Evolutionary conservation across 2,113 vertebrate species (phyloP).

Genomic region (Sinocyclocheilus grahami): DNA sequence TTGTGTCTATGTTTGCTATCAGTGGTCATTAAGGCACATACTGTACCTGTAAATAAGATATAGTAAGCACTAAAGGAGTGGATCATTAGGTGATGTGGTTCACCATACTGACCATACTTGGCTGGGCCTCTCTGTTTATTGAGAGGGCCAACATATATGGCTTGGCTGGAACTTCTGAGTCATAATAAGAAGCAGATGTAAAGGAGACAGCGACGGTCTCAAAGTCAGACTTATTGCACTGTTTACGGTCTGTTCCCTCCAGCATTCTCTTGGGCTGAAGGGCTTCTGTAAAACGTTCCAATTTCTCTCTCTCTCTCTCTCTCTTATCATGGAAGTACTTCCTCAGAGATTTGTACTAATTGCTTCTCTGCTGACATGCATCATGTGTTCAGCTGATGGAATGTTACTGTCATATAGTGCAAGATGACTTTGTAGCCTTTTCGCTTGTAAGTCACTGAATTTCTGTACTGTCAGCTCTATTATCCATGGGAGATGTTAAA

Average conservation of each 20-base stretch:
- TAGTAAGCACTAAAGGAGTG: constrained; percentile 66
- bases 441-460: not conserved
- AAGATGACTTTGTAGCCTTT: not conserved
- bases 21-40: not conserved
- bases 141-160: constrained; percentile 63
- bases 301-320: not conserved
- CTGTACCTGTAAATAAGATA: not conserved
- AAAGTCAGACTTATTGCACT: constrained; percentile 58
- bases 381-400: not conserved
- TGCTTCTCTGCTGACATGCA: not conserved
- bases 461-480: constrained; percentile 14
- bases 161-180: constrained; percentile 74
- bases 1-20: not conserved
- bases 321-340: not conserved
- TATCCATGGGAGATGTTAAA: not conserved
- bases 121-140: constrained; percentile 7
- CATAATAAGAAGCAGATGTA: constrained; percentile 76
- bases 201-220: constrained; percentile 67
- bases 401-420: not conserved
- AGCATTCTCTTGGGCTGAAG: not conserved
- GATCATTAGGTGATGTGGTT: constrained; percentile 68
- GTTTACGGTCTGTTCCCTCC: constrained; percentile 52
- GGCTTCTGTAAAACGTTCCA: not conserved
- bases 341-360: not conserved
- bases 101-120: constrained; percentile 70